These are phyloP conservation scores for Drosophila nigrodunni DNA, from an alignment of 1,140 invertebrate genomes.

Conservation along the genomic window DNA sequence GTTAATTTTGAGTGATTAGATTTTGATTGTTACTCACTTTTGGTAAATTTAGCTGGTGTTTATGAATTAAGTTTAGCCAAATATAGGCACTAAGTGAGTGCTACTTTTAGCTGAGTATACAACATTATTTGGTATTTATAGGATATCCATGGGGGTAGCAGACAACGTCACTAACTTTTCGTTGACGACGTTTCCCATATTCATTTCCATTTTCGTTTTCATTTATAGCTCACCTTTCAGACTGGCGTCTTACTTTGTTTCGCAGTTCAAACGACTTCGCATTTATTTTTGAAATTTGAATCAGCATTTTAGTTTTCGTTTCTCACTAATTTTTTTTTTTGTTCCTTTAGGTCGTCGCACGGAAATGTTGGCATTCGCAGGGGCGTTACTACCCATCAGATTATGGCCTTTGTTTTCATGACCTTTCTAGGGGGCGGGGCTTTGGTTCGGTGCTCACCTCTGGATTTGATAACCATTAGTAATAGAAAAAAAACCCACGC, in stretches of 20 bases:
- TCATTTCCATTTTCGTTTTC: constrained; percentile 37
- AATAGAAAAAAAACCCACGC: constrained; percentile 42
- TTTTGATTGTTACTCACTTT: no score
- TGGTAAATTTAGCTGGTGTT: no score
- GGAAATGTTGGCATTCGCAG: constrained; percentile 56
- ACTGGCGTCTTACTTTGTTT: constrained; percentile 26
- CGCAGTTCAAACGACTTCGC: background rate
- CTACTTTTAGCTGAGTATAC: constrained; percentile 10
- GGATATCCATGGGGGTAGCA: constrained; percentile 24
- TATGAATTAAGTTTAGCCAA: no score
- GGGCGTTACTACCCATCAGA: constrained; percentile 48
- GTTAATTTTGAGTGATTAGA: background rate
- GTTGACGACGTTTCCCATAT: constrained; percentile 54
- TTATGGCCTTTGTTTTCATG: constrained; percentile 62
- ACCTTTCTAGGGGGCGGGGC: constrained; percentile 45
- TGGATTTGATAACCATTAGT: constrained; percentile 44
- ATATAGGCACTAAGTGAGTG: no score
- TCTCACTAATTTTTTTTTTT: constrained; percentile 42
- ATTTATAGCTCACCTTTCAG: constrained; percentile 29
- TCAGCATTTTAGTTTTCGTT: constrained; percentile 52
- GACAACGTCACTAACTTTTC: constrained; percentile 35
- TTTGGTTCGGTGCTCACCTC: constrained; percentile 25
- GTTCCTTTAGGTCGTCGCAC: constrained; percentile 50
- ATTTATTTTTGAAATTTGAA: constrained; percentile 75
- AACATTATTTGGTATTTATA: background rate